phyloP scores from a whole-genome alignment of 2,113 vertebrate genomes.

The Myxocyprinus asiaticus region DNA sequence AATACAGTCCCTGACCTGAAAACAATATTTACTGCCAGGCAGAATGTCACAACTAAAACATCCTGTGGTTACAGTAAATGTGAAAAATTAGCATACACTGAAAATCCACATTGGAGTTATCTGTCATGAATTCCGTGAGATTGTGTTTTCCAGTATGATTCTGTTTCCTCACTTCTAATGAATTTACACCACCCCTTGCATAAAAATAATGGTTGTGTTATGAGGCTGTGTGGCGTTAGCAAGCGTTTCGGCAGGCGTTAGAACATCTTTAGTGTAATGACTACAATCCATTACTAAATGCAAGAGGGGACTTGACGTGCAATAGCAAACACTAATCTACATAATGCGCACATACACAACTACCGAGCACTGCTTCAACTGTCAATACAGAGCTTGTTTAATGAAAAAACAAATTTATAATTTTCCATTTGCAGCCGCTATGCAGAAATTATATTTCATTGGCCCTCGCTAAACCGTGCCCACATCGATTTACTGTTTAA shows the following conservation, averaged over 20 bases:
- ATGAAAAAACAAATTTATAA: slow-evolving; percentile 49
- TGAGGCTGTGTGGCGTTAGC: slow-evolving; percentile 26
- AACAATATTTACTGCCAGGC: too few species aligned
- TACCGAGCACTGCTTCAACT: slow-evolving; percentile 33
- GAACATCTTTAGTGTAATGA: slow-evolving; percentile 42
- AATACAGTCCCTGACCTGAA: too few species aligned
- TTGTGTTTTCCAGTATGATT: background rate
- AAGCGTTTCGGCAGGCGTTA: background rate
- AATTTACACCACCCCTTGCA: slow-evolving; percentile 3
- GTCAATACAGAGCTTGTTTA: slow-evolving; percentile 27
- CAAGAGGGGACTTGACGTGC: background rate
- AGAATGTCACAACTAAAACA: background rate
- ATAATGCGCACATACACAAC: slow-evolving; percentile 44
- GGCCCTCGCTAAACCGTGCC: background rate
- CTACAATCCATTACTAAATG: slow-evolving; percentile 47
- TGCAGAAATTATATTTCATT: slow-evolving; percentile 42
- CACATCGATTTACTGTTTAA: slow-evolving; percentile 42
- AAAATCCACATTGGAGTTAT: slow-evolving; percentile 5
- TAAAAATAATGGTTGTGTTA: slow-evolving; percentile 31
- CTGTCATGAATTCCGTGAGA: background rate
- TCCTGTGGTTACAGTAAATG: background rate
- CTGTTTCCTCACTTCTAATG: slow-evolving; percentile 26
- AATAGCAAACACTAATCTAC: slow-evolving; percentile 51
- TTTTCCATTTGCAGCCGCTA: slow-evolving; percentile 25
- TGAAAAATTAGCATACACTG: background rate